Base-by-base conservation (phyloP, 2,888 invertebrate species). In the Stenichneumon culpator region DNA sequence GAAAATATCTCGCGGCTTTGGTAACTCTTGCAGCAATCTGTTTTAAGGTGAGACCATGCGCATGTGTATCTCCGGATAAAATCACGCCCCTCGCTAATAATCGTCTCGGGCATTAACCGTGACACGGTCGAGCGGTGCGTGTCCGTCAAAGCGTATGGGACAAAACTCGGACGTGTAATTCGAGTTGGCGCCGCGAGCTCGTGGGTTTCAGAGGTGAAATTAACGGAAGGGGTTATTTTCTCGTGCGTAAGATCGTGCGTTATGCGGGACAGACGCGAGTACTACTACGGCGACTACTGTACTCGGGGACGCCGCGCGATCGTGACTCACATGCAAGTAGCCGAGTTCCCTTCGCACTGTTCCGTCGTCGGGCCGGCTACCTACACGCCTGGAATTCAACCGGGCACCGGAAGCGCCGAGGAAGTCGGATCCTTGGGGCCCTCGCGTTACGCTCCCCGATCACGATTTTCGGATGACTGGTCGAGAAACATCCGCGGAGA, bases 341-440 rank as follows among this genome's bases (percentile, higher is more conserved):
- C 22, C 52, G 63, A 78, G 73, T 69, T 70, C 32, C 32, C 57
- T 50, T 67, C 6, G 79, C 65, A 50, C 69, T 16, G 78, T 69
- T 78, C 69, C 44, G 52, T 5, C 52, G 28, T 19, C 9, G 69
- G 67, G 25, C 25, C 65, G 65, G 65, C 65, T 39, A 32, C 19
- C 52, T 60, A 70, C 69, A 54, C 36, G 74, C 57, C 74, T 81
- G 69, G 78, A 74, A 84, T 82, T 79, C 84, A 82, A 82, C 65
- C 68, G 70, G 54, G 50, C 82, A 84, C 86, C 87, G 88, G 88
- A 89, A 89, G 87, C 83, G 82, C 74, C 87, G 80, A 83, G 86
- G 87, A 87, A 87, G 86, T 88, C 85, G 83, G 87, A 86, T 87
- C 85, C 69, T 72, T 80, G 22, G 39, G 47, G 77, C 69, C 67